Conservation (phyloP, 1,140 invertebrate genomes). For the Musca domestica region DNA sequence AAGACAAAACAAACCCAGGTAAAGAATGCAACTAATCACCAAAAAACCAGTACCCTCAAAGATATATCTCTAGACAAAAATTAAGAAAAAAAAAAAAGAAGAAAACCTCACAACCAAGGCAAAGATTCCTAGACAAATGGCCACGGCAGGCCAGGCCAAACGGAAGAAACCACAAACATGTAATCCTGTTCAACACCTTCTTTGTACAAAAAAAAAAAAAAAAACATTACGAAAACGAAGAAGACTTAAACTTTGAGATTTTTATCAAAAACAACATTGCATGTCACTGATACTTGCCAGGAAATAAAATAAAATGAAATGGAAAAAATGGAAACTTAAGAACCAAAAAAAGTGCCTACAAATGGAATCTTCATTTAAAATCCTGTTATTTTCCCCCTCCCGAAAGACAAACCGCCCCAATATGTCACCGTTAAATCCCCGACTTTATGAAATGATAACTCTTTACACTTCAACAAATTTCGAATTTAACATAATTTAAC, state of each 20-base stretch:
- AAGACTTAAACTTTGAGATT: neutral
- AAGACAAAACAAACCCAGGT: neutral
- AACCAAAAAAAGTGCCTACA: no score
- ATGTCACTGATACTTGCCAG: neutral
- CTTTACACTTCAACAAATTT: neutral
- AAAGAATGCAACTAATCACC: neutral
- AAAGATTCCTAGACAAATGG: no score
- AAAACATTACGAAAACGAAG: neutral
- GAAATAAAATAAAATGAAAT: no score
- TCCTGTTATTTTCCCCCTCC: neutral
- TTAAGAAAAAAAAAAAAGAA: no score
- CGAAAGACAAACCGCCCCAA: no score
- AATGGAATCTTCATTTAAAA: neutral
- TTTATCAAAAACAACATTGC: constrained; percentile 19
- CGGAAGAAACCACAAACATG: neutral
- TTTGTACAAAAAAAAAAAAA: neutral
- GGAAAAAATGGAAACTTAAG: no score
- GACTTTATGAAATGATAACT: constrained; percentile 16
- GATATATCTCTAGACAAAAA: neutral
- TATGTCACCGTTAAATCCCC: constrained; percentile 8
- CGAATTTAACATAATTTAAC: neutral
- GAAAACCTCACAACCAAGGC: no score
- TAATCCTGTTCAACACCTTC: constrained; percentile 16
- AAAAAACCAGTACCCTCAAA: neutral
- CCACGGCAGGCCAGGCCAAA: neutral